phyloP scores from a whole-genome alignment of 1,140 invertebrate species.

The Drosophila leontia region DNA sequence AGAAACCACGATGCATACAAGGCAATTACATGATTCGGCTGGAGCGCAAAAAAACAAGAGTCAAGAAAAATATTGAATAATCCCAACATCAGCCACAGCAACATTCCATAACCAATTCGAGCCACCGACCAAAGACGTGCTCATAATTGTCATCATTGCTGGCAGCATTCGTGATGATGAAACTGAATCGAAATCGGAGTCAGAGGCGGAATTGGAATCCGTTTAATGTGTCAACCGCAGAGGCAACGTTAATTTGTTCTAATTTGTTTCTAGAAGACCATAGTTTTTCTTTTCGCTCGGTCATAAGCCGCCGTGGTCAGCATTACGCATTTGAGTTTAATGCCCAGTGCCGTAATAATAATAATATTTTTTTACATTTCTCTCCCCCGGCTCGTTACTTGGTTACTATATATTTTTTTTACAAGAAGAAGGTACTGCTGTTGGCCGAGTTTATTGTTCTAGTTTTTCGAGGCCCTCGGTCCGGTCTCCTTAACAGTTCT shows the following conservation, averaged over 20 bases:
- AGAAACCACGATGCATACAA: slow-evolving; percentile 33
- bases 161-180: background rate
- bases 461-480: slow-evolving; percentile 49
- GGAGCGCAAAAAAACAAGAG: slow-evolving; percentile 24
- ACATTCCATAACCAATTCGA: slow-evolving; percentile 59
- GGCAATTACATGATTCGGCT: slow-evolving; percentile 72
- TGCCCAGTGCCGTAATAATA: slow-evolving; percentile 72
- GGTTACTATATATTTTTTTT: slow-evolving; percentile 10
- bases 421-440: slow-evolving; percentile 11
- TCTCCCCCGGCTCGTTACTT: slow-evolving; percentile 29
- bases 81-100: slow-evolving; percentile 41
- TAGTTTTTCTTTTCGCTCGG: slow-evolving; percentile 31
- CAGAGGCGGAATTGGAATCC: slow-evolving; percentile 25
- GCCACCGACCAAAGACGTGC: slow-evolving; percentile 48
- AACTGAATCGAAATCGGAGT: slow-evolving; percentile 1
- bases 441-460: slow-evolving; percentile 77
- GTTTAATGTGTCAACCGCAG: slow-evolving; percentile 58
- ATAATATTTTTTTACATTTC: slow-evolving; percentile 66
- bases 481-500: slow-evolving; percentile 57
- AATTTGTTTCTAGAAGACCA: slow-evolving; percentile 65
- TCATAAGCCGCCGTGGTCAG: slow-evolving; percentile 51
- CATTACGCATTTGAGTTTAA: slow-evolving; percentile 56
- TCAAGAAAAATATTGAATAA: slow-evolving; percentile 61
- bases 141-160: slow-evolving; percentile 61
- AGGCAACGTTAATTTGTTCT: slow-evolving; percentile 55